These are phyloP conservation scores for Halcyon malimbica DNA, from an alignment of 2,113 vertebrate genomes.

Conservation along the genomic window DNA sequence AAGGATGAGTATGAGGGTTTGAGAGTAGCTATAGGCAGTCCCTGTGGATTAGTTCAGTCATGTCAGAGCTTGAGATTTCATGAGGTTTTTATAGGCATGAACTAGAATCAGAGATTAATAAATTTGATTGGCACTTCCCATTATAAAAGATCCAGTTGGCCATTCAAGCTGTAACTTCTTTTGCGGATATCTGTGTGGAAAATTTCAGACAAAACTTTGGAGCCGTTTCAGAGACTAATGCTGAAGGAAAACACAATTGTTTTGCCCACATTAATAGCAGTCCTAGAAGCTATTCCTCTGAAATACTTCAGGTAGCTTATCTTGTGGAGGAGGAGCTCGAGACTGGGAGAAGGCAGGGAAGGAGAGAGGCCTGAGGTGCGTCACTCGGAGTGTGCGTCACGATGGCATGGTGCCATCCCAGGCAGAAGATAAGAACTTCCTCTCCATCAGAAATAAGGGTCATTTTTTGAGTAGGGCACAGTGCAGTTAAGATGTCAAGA, in stretches of 20 bases:
- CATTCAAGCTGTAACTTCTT: background rate
- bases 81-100: background rate
- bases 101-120: background rate
- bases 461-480: background rate
- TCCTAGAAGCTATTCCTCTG: background rate
- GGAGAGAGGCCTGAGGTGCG: background rate
- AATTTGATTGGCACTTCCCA: background rate
- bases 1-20: background rate
- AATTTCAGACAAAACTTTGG: background rate
- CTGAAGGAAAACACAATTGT: background rate
- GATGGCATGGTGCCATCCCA: background rate
- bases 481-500: background rate
- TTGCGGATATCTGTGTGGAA: background rate
- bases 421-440: background rate
- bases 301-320: background rate
- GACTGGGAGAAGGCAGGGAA: background rate
- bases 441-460: background rate
- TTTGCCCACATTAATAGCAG: background rate
- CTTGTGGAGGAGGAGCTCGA: background rate
- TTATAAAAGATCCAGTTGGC: background rate
- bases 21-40: background rate
- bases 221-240: background rate
- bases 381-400: rapidly evolving
- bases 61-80: background rate
- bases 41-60: background rate